Conservation (phyloP, 2,888 invertebrate species). For the Orthosia gothica region DNA sequence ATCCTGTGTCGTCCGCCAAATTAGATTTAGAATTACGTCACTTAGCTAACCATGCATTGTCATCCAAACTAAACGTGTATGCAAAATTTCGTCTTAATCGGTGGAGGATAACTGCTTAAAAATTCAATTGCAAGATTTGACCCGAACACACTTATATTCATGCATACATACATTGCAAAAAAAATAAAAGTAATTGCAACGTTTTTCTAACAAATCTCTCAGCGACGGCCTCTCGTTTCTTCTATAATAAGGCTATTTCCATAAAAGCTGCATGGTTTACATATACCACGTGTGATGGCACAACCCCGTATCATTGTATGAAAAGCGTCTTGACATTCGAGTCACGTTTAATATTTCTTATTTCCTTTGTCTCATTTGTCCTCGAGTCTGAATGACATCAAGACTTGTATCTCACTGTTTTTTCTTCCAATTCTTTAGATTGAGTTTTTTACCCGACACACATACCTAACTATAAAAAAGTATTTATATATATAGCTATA, state of each 20-base stretch:
- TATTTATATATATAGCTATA: conserved; percentile 31
- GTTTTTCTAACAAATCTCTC: conserved; percentile 73
- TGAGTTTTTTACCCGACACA: conserved; percentile 70
- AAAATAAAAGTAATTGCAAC: conserved; percentile 62
- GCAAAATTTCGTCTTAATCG: too few species aligned
- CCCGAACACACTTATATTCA: too few species aligned
- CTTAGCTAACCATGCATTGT: too few species aligned
- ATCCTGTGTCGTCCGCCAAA: too few species aligned
- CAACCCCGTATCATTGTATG: conserved; percentile 81
- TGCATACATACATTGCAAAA: too few species aligned
- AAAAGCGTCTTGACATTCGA: conserved; percentile 84
- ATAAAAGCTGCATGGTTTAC: conserved; percentile 83
- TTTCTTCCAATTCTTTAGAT: conserved; percentile 77
- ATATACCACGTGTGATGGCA: conserved; percentile 79
- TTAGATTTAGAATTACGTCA: too few species aligned
- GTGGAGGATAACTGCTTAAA: too few species aligned
- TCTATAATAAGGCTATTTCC: conserved; percentile 81
- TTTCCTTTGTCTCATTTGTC: conserved; percentile 90
- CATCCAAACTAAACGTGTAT: too few species aligned
- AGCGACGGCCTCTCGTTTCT: conserved; percentile 73
- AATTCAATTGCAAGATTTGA: too few species aligned
- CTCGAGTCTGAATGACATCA: conserved; percentile 86
- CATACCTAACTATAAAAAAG: conserved; percentile 68
- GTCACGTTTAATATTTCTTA: conserved; percentile 91
- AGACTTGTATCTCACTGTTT: conserved; percentile 80